Base-by-base conservation (phyloP, 2,113 vertebrate genomes). In the Mormyrus lacerda region DNA sequence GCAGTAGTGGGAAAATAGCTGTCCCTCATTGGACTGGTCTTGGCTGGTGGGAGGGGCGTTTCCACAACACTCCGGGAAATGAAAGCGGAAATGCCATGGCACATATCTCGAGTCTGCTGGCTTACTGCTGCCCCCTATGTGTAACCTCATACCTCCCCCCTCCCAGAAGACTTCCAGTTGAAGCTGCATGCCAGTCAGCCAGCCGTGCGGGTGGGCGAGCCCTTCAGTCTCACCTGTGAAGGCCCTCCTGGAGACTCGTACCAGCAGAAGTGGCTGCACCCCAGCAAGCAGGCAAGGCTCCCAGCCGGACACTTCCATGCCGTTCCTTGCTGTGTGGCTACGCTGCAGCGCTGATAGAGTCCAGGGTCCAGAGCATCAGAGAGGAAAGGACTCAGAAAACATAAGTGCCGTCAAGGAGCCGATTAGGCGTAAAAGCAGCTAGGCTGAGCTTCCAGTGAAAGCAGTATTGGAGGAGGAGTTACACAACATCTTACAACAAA, bases 251-350 rank as follows among this genome's bases (percentile, higher is more conserved):
- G 96, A 0, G 92, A 92, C 24, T 92, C 94, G 87, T 97, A 97
- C 55, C 93, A 96, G 90, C 96, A 99, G 90, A 94, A 97, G 85
- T 99, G 98, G 98, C 95, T 96, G 48, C 98, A 99, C 92, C 97
- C 96, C 0, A 96, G 96, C 89, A 96, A 95, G 95, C 95, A 96
- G 97, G 98, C 96, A 90, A 94, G 92, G 21, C 11, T 13, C 82
- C 39, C 44, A 8, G 4, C 44, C 8, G 21, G 3, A 15, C 82
- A 10, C 82, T 45, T 47, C 39, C 21, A 44, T 82, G 69, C 13
- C 69, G 11, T 17, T 39, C 27, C 2, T 35, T 76, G 69, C 31
- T 4, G 13, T 76, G 69, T 13, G 31, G 69, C 69, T 39, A 17
- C 31, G 15, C 69, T 39, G 69, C 58, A 88, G 61, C 87, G 89